Percentiles rank a stretch among this genome's conserved stretches.
Evolutionary conservation across 2,888 invertebrate species (phyloP).

Genomic region (Idaea aversata): DNA sequence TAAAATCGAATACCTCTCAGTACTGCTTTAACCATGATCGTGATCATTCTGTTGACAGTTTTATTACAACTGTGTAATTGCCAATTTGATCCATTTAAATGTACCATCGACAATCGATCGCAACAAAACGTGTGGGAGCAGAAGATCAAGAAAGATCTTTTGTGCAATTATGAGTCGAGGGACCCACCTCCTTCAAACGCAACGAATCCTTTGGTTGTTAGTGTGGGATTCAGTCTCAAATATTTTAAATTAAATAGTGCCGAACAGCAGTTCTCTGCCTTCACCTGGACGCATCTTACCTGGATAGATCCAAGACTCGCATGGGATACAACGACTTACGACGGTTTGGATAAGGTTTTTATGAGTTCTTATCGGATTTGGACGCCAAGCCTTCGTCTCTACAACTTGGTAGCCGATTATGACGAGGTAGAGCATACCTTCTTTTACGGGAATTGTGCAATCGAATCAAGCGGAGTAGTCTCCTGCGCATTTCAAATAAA

Average conservation of each 20-base stretch:
- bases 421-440: neutral
- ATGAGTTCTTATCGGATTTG: constrained; percentile 27
- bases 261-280: constrained; percentile 32
- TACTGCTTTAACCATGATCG: neutral
- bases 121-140: neutral
- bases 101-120: neutral
- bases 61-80: neutral
- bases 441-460: constrained; percentile 15
- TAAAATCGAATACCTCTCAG: neutral
- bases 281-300: constrained; percentile 25
- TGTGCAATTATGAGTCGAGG: neutral
- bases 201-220: constrained; percentile 20
- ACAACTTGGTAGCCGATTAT: constrained; percentile 27
- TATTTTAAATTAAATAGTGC: constrained; percentile 37
- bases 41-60: neutral
- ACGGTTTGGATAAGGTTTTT: constrained; percentile 25
- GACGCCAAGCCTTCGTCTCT: constrained; percentile 34
- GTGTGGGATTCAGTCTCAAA: constrained; percentile 33
- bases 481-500: constrained; percentile 6
- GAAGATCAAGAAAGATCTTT: neutral
- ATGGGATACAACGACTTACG: constrained; percentile 42
- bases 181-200: constrained; percentile 9
- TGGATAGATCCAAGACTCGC: constrained; percentile 41
- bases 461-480: constrained; percentile 19
- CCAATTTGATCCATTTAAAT: neutral